A percentile compares a stretch with the other conserved stretches of the same genome.
phyloP scores from a whole-genome alignment of 1,140 invertebrate species.

The Battus philenor region DNA sequence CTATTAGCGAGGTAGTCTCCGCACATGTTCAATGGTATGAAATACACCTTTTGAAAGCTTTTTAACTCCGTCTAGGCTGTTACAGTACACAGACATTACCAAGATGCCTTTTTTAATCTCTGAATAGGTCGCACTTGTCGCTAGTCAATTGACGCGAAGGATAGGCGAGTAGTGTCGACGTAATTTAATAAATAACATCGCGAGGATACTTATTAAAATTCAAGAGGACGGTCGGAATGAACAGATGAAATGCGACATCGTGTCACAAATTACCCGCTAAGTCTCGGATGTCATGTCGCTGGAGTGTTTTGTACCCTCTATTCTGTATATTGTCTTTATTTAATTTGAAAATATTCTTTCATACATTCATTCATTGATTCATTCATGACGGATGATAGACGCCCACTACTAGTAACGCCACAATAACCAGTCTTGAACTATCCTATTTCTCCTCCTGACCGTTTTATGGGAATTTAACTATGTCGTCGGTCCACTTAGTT shows the following conservation, averaged over 20 bases:
- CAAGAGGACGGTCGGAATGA: slow-evolving; percentile 20
- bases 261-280: background rate
- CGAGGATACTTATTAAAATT: slow-evolving; percentile 47
- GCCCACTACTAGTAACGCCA: no score
- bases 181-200: slow-evolving; percentile 45
- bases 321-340: no score
- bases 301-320: slow-evolving; percentile 6
- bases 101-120: background rate
- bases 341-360: no score
- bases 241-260: slow-evolving; percentile 11
- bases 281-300: background rate
- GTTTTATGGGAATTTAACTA: no score
- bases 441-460: no score
- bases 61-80: background rate
- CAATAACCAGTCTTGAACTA: no score
- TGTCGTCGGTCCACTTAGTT: no score
- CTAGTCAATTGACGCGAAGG: slow-evolving; percentile 6
- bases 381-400: no score
- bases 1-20: background rate
- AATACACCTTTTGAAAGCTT: slow-evolving; percentile 8
- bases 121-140: background rate
- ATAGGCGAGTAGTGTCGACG: slow-evolving; percentile 16
- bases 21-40: slow-evolving; percentile 9
- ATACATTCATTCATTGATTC: no score
- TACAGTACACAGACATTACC: slow-evolving; percentile 1